Conservation (phyloP, 2,113 vertebrate species). For the Centropus unirufus region DNA sequence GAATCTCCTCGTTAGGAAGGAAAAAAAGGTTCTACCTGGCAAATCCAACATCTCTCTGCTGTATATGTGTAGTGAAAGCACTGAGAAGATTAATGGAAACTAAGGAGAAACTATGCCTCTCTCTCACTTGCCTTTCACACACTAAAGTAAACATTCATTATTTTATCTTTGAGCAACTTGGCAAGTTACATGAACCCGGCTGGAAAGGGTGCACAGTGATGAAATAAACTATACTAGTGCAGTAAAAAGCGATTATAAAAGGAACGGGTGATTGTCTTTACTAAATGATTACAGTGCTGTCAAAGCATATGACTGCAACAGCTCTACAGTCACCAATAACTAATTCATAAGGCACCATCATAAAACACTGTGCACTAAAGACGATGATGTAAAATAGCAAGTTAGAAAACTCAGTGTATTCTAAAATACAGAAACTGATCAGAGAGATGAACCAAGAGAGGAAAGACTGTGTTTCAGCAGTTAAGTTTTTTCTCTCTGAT, state of each 20-base stretch:
- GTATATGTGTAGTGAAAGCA: neutral
- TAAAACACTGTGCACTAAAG: neutral
- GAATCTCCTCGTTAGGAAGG: neutral
- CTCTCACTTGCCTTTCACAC: neutral
- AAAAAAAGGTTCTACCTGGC: neutral
- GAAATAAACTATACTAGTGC: neutral
- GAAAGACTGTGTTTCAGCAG: neutral
- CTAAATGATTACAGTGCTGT: neutral
- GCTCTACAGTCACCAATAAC: neutral
- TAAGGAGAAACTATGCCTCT: neutral
- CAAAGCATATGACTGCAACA: neutral
- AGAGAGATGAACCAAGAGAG: neutral
- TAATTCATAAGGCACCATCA: neutral
- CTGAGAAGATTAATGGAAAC: neutral
- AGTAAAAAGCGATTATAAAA: constrained; percentile 32
- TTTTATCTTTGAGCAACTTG: neutral
- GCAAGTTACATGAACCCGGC: neutral
- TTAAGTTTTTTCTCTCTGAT: neutral
- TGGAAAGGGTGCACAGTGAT: neutral
- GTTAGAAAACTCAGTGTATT: neutral
- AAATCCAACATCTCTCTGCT: neutral
- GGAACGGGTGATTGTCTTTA: neutral
- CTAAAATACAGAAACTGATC: neutral
- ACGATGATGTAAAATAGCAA: neutral
- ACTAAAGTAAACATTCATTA: constrained; percentile 6